Evolutionary conservation across 2,113 vertebrate species (phyloP), one percentile per base, ranked within the genome.

Genomic region (Cervus canadensis): DNA sequence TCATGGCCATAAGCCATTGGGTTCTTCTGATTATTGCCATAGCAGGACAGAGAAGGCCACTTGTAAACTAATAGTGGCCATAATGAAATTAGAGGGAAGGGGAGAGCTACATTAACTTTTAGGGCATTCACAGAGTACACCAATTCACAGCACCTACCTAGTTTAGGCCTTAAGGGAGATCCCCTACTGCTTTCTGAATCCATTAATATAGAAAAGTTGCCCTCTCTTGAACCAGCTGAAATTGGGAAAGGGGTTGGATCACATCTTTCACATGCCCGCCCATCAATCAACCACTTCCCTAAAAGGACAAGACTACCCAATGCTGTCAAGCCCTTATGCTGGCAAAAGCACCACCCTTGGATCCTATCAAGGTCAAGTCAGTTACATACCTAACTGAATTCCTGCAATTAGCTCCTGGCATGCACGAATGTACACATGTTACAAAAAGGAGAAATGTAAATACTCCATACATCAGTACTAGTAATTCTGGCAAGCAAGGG

Each of bases 141-240:
- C 71, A 90, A 95, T 26, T 92, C 67, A 43, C 6, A 86, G 64
- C 91, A 74, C 52, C 60, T 64, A 84, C 60, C 45, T 43, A 82
- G 79, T 86, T 95, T 50, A 96, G 95, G 87, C 88, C 28, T 59
- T 71, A 36, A 16, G n/a, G 28, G 7, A 82, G 43, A 45, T 50
- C 25, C 19, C 91, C 52, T 86, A 88, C 6, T n/a, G 82, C 74
- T 57, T 96, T 84, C 56, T 36, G 11, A 48, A n/a, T 87, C 78
- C 60, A 16, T 91, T 93, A 88, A 91, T 88, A 95, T 36, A 78
- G 52, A 94, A 74, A 97, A 97, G 52, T 84, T 85, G 89, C 15
- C 59, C 87, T 94, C 54, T 87, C 40, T 81, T 93, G 74, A 97
- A 82, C 54, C 50, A 62, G 36, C 17, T 84, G 48, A 95, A 88